A percentile compares a stretch with the other conserved stretches of the same genome.
phyloP scores from a whole-genome alignment of 2,113 vertebrate species.

The Ardeotis arabs region DNA sequence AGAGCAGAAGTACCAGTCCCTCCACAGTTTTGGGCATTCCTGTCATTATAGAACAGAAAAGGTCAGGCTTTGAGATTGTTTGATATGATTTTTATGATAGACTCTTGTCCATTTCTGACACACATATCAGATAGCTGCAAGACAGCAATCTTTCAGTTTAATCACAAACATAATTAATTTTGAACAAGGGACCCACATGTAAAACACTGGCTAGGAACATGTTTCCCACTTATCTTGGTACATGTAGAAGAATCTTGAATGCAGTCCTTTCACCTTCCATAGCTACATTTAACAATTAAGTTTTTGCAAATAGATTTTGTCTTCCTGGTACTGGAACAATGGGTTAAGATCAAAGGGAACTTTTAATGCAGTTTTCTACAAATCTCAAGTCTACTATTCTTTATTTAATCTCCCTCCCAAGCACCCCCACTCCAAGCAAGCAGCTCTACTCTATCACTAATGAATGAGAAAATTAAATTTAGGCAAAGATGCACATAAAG shows the following conservation, averaged over 20 bases:
- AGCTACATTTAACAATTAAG: not conserved
- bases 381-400: not conserved
- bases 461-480: not conserved
- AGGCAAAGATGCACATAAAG: not conserved
- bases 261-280: not conserved
- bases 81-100: not conserved
- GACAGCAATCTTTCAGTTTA: not conserved
- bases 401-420: not conserved
- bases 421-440: not conserved
- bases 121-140: not conserved
- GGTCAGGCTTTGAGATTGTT: not conserved
- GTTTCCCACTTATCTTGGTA: not conserved
- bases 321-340: not conserved
- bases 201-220: not conserved
- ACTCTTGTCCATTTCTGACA: not conserved
- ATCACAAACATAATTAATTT: not conserved
- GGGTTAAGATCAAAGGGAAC: not conserved
- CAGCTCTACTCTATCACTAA: not conserved
- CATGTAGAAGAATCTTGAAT: not conserved
- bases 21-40: not conserved
- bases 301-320: not conserved
- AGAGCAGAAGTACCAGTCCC: not conserved
- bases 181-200: not conserved
- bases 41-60: not conserved
- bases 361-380: not conserved